Conservation (phyloP, 1,140 invertebrate genomes). For the Oncopeltus fasciatus region DNA sequence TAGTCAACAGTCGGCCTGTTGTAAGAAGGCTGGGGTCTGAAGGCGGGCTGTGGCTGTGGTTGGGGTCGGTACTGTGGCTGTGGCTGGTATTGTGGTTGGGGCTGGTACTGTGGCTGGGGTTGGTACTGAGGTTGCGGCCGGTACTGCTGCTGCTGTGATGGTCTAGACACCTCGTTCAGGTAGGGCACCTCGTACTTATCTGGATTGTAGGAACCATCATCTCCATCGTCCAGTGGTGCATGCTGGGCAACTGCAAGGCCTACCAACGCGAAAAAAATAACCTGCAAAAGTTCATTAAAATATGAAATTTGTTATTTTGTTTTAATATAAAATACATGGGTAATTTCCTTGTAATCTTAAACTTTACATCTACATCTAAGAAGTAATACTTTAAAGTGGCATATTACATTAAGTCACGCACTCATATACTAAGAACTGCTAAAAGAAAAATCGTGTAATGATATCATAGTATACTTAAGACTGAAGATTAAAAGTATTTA, state of each 20-base stretch:
- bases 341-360: no score
- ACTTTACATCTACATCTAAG: no score
- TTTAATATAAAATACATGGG: not conserved
- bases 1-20: slow-evolving; percentile 42
- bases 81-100: not conserved
- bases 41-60: not conserved
- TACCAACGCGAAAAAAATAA: not conserved
- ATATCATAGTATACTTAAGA: no score
- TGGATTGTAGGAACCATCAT: slow-evolving; percentile 15
- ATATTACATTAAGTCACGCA: no score
- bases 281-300: not conserved
- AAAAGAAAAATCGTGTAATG: no score
- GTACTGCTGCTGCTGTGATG: slow-evolving; percentile 1
- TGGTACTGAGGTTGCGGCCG: slow-evolving; percentile 1
- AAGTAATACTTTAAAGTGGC: no score
- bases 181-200: slow-evolving; percentile 15
- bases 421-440: no score
- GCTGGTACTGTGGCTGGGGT: not conserved
- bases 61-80: slow-evolving; percentile 7
- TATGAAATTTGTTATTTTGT: not conserved
- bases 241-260: slow-evolving; percentile 1
- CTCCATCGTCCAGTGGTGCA: not conserved
- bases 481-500: no score
- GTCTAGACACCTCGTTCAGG: not conserved
- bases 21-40: not conserved